Base-by-base conservation (phyloP, 1,140 invertebrate genomes). In the Calephelis virginiensis region DNA sequence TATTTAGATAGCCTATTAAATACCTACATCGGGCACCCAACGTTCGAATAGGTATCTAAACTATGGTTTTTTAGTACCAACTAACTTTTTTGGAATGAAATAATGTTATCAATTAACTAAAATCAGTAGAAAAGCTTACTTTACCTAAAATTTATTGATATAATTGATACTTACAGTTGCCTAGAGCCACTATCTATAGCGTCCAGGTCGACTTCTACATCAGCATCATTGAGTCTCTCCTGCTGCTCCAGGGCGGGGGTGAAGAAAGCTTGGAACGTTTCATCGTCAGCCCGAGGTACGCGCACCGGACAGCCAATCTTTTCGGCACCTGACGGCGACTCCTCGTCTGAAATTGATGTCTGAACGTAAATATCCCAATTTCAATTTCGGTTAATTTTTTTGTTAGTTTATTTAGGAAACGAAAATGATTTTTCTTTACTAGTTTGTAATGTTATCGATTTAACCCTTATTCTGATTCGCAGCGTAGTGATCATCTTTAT, bases 241-340 rank as follows among this genome's bases (percentile, higher is more conserved):
- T 81, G 71, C 67, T 83, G 73, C 78, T 91, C 79, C 38, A 87
- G 63, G 63, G 91, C 79, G 7, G 92, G 90, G 28, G 91, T 89
- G 81, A 95, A 96, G 85, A 95, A 95, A 7, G 93, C 92, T 1
- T 93, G 93, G 78, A 96, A 94, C 10, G 93, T 93, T 73, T 95
- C 94, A 70, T 95, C 94, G 68, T 94, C 94, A 7, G 93, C 92
- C 28, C 93, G 90, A 8, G 94, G 95, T 28, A 96, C 92, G 8
- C 91, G 80, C 7, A 95, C 94, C 11, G 87, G 85, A 56, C 88
- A 83, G 0, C 89, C 92, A 5, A 81, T 76, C 63, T 81, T 80
- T 75, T 91, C 89, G 3, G 87, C 80, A 1, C 85, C 83, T 8
- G 80, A 72, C 8, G 85, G 83, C 9, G 70, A 38, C 49, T 84